Percentiles rank a stretch among this genome's conserved stretches.
phyloP scores from a whole-genome alignment of 2,113 vertebrate species.

The Microtus ochrogaster region DNA sequence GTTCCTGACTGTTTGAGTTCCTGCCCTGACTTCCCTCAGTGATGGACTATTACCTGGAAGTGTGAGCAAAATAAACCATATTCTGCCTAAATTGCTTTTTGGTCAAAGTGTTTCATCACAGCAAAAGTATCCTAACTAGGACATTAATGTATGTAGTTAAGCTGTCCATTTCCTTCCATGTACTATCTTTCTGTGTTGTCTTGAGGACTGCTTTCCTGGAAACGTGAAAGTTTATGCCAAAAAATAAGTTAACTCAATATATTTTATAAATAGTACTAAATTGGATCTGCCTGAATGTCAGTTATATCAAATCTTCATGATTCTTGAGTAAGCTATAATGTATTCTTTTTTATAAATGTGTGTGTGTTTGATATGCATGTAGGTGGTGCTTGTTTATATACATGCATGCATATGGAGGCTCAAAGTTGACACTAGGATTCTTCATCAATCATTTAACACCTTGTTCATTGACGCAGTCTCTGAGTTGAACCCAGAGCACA shows the following conservation, averaged over 20 bases:
- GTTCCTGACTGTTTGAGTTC: not conserved
- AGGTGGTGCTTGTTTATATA: not conserved
- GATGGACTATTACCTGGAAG: not conserved
- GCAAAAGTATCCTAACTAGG: not conserved
- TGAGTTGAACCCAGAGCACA: no score
- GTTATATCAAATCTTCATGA: not conserved
- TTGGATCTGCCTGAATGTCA: not conserved
- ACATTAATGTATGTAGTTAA: not conserved
- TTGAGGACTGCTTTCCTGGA: not conserved
- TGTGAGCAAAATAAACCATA: not conserved
- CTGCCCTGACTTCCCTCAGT: not conserved
- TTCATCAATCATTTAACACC: no score
- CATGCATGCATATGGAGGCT: not conserved
- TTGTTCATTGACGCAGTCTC: no score
- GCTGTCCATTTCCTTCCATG: not conserved
- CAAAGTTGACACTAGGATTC: not conserved
- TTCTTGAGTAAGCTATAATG: not conserved
- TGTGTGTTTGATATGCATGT: not conserved
- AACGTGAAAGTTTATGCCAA: not conserved
- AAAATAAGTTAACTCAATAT: not conserved
- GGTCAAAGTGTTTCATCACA: not conserved
- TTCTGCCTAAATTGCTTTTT: not conserved
- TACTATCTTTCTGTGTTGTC: not conserved
- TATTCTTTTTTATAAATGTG: not conserved
- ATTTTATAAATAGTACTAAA: not conserved